Evolutionary conservation across 2,888 invertebrate genomes (phyloP).

Genomic region (Ganaspis brasiliensis): DNA sequence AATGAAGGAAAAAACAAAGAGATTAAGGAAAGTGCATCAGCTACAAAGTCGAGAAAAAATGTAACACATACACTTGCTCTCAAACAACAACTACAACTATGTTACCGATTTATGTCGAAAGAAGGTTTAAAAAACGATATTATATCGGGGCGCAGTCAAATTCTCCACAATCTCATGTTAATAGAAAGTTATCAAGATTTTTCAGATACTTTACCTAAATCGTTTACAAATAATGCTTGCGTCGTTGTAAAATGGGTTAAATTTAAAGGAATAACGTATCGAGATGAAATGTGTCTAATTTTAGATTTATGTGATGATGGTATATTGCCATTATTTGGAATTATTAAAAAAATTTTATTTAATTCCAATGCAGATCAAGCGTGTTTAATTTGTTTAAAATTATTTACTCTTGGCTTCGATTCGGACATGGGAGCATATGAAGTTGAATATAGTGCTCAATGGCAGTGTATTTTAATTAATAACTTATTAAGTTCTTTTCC

Average conservation of each 20-base stretch:
- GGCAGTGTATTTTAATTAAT: neutral
- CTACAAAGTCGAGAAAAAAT: neutral
- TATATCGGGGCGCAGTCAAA: neutral
- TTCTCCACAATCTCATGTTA: neutral
- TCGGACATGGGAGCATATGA: neutral
- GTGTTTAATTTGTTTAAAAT: neutral
- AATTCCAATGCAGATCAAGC: neutral
- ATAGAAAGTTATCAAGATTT: neutral
- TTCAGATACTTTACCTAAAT: neutral
- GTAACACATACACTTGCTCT: neutral
- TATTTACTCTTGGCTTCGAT: neutral
- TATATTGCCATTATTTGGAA: neutral
- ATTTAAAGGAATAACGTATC: neutral
- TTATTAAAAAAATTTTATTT: neutral
- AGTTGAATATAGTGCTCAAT: neutral
- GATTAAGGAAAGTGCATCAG: neutral
- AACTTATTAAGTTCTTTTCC: neutral
- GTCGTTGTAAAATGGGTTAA: neutral
- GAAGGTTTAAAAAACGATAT: neutral
- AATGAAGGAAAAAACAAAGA: conserved; percentile 1
- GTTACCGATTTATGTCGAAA: neutral
- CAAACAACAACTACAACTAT: neutral
- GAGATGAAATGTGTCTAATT: neutral
- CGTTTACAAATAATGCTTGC: neutral
- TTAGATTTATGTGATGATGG: neutral